These are phyloP conservation scores for Helleia helle DNA, from an alignment of 2,888 invertebrate genomes.

Conservation along the genomic window DNA sequence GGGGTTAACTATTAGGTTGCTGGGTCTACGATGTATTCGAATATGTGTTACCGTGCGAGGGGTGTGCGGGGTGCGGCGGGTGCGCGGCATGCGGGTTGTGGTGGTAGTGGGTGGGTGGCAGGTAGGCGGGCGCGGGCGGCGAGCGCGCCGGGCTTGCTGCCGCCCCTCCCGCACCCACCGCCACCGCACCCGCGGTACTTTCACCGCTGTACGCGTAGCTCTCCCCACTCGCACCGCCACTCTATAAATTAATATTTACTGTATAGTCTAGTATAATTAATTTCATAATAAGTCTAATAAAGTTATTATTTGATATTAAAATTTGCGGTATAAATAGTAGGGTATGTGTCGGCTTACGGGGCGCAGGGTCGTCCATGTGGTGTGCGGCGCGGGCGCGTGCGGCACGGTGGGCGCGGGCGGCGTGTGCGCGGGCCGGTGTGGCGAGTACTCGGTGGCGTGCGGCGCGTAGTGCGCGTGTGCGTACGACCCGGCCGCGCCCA, in stretches of 20 bases:
- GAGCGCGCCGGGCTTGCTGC: conserved; percentile 88
- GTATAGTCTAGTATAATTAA: background rate
- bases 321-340: background rate
- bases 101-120: conserved; percentile 61
- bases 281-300: too few species aligned
- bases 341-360: conserved; percentile 20
- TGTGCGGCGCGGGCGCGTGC: conserved; percentile 57
- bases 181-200: conserved; percentile 30
- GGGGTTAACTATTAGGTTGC: too few species aligned
- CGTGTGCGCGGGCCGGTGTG: conserved; percentile 60
- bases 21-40: background rate
- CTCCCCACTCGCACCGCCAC: conserved; percentile 63
- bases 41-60: conserved; percentile 26
- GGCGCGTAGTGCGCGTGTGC: conserved; percentile 59
- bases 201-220: conserved; percentile 55
- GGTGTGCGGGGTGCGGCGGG: conserved; percentile 33
- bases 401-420: conserved; percentile 49
- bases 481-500: conserved; percentile 74
- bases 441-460: conserved; percentile 45
- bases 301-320: too few species aligned
- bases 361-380: conserved; percentile 57
- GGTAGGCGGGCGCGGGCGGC: conserved; percentile 76
- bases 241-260: conserved; percentile 21
- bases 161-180: conserved; percentile 48
- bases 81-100: conserved; percentile 42